A percentile compares a stretch with the other conserved stretches of the same genome.
Evolutionary conservation across 2,113 vertebrate species (phyloP).

Genomic region (Tapirus terrestris): DNA sequence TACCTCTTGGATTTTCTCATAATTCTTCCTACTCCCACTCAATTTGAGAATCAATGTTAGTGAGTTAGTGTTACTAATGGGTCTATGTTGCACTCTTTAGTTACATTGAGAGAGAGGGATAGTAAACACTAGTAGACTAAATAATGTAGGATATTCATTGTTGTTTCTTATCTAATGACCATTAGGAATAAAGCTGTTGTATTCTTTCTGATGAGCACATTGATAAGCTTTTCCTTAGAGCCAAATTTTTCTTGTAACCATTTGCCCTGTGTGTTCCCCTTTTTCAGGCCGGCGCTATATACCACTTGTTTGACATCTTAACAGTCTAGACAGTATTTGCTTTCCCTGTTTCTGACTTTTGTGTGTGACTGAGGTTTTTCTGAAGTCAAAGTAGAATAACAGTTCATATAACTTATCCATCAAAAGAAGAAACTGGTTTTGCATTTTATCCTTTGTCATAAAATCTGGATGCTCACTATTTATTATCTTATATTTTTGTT

Average conservation of each 20-base stretch:
- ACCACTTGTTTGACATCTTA: neutral
- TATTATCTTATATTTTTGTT: neutral
- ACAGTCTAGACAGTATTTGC: neutral
- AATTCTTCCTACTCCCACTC: neutral
- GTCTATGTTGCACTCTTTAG: neutral
- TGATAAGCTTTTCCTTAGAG: constrained; percentile 3
- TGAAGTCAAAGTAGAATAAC: constrained; percentile 20
- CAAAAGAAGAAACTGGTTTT: constrained; percentile 44
- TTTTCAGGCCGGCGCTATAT: neutral
- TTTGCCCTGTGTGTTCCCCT: neutral
- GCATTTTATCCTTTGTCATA: neutral
- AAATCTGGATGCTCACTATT: neutral
- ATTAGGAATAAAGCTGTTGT: neutral
- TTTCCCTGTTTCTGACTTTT: constrained; percentile 30
- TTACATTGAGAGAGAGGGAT: neutral
- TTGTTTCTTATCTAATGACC: neutral
- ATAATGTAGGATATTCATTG: neutral
- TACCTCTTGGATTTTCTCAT: neutral
- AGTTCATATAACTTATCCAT: neutral
- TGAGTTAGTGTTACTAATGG: neutral
- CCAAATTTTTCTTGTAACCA: neutral
- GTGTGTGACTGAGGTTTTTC: constrained; percentile 7
- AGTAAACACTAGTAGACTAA: neutral
- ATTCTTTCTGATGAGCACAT: neutral
- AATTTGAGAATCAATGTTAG: neutral